phyloP scores from a whole-genome alignment of 1,140 invertebrate genomes.

The Leptinotarsa lineolata region DNA sequence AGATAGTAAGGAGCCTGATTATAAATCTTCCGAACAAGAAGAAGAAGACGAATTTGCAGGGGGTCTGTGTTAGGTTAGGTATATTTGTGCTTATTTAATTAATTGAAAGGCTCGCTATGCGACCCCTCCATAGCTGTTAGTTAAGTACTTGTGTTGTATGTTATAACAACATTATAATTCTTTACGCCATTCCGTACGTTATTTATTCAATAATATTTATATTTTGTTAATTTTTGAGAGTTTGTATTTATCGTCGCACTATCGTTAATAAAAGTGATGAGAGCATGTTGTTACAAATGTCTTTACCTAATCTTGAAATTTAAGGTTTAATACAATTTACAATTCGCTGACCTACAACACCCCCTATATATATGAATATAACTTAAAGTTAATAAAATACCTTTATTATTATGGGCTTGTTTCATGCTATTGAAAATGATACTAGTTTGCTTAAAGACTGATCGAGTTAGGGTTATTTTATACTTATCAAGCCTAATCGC shows the following conservation, averaged over 20 bases:
- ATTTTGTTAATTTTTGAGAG: not conserved
- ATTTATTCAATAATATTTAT: not conserved
- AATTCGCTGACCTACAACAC: too few species aligned
- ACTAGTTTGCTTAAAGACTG: too few species aligned
- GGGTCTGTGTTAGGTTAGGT: slow-evolving; percentile 47
- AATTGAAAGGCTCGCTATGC: not conserved
- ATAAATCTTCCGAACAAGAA: slow-evolving; percentile 7
- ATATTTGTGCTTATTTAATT: not conserved
- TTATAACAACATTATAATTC: not conserved
- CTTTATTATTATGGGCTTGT: too few species aligned
- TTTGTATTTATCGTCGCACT: slow-evolving; percentile 8
- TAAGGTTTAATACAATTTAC: too few species aligned
- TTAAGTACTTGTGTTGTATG: not conserved
- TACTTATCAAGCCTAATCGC: too few species aligned
- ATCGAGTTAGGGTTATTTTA: too few species aligned
- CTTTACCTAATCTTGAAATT: too few species aligned
- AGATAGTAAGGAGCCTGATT: not conserved
- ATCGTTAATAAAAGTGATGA: slow-evolving; percentile 1
- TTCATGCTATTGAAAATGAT: too few species aligned
- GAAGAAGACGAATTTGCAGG: slow-evolving; percentile 39
- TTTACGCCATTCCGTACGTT: not conserved
- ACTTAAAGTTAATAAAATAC: too few species aligned
- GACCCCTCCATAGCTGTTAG: not conserved
- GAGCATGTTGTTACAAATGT: not conserved
- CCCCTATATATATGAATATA: too few species aligned